Conservation (phyloP, 2,113 vertebrate genomes). For the Menidia beryllina region DNA sequence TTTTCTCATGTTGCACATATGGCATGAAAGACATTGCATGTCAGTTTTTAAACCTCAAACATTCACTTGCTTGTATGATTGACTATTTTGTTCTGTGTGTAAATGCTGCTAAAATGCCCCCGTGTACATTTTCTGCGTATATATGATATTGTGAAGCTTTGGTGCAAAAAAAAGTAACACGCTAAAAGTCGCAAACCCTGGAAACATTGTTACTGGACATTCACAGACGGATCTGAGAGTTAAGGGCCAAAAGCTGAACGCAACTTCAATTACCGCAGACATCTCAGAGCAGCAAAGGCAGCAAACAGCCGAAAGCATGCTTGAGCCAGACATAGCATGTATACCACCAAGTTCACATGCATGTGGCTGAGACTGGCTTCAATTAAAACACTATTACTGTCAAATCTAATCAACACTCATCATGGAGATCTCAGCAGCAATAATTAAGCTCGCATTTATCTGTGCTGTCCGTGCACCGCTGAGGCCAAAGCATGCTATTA, state of each 20-base stretch:
- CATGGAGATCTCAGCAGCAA: slow-evolving; percentile 57
- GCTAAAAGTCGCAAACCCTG: slow-evolving; percentile 48
- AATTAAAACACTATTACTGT: slow-evolving; percentile 80
- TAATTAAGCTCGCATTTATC: slow-evolving; percentile 75
- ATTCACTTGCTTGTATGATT: neutral
- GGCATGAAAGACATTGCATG: too few species aligned
- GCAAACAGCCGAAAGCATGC: slow-evolving; percentile 60
- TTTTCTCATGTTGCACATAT: too few species aligned
- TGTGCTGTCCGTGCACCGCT: slow-evolving; percentile 48
- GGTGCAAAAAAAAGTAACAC: slow-evolving; percentile 19
- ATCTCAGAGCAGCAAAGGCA: slow-evolving; percentile 67
- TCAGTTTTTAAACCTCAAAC: slow-evolving; percentile 8
- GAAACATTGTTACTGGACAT: slow-evolving; percentile 40
- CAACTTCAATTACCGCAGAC: slow-evolving; percentile 62
- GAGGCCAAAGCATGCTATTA: slow-evolving; percentile 69
- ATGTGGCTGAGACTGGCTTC: slow-evolving; percentile 71
- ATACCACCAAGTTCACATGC: slow-evolving; percentile 59
- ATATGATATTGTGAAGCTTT: neutral
- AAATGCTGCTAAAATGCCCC: neutral
- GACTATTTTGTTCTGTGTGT: neutral
- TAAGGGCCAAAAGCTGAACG: slow-evolving; percentile 43
- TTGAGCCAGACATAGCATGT: slow-evolving; percentile 63
- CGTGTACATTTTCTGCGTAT: slow-evolving; percentile 6
- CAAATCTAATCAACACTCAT: slow-evolving; percentile 76
- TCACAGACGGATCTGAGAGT: slow-evolving; percentile 38